phyloP scores from a whole-genome alignment of 2,888 invertebrate genomes.

The Acleris holmiana region DNA sequence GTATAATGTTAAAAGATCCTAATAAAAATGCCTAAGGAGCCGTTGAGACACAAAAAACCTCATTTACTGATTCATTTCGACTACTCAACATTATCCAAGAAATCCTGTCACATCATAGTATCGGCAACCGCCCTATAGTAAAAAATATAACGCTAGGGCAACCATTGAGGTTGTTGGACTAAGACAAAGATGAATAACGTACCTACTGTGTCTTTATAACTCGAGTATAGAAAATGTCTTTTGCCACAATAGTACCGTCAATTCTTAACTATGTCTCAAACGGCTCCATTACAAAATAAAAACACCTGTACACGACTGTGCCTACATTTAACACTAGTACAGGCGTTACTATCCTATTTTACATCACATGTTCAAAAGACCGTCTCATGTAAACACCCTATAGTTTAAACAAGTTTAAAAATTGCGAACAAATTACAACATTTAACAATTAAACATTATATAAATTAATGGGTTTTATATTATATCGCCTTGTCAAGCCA shows the following conservation, averaged over 20 bases:
- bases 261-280: too few relatives aligned
- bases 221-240: too few relatives aligned
- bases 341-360: neutral
- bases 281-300: neutral
- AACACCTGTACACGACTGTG: neutral
- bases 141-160: neutral
- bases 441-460: too few relatives aligned
- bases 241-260: too few relatives aligned
- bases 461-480: too few relatives aligned
- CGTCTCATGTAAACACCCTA: neutral
- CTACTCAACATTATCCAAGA: neutral
- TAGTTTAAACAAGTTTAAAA: too few relatives aligned
- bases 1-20: neutral
- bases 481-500: too few relatives aligned
- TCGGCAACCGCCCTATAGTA: neutral
- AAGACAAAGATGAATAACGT: too few relatives aligned
- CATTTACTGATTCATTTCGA: neutral
- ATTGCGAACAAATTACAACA: too few relatives aligned
- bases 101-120: neutral
- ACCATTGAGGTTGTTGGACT: too few relatives aligned
- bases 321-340: neutral
- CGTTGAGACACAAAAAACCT: neutral
- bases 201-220: too few relatives aligned
- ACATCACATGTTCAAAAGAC: neutral
- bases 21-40: conserved; percentile 3